A percentile compares a stretch with the other conserved stretches of the same genome.
These are phyloP conservation scores for Rhynchotus rufescens DNA, from an alignment of 2,797 vertebrate genomes.

Conservation along the genomic window DNA sequence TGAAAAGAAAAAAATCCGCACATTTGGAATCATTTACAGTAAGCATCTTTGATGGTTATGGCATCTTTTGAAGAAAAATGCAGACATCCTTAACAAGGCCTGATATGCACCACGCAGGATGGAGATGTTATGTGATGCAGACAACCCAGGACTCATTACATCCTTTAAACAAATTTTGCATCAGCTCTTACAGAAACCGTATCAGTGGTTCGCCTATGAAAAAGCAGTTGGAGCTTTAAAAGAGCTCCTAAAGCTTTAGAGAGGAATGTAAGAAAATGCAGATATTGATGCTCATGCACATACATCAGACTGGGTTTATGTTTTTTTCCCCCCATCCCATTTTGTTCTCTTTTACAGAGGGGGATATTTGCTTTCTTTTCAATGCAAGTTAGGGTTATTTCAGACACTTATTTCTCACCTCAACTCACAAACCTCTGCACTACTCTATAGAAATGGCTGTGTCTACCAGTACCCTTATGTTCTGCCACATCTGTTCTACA, in stretches of 20 bases:
- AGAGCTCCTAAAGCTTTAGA: neutral
- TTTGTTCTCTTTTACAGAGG: neutral
- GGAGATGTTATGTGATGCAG: neutral
- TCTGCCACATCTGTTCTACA: neutral
- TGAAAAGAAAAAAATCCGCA: conserved; percentile 9
- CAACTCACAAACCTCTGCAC: neutral
- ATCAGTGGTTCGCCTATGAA: neutral
- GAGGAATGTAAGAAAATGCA: neutral
- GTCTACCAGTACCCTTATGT: neutral
- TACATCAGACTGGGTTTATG: neutral
- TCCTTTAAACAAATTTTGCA: conserved; percentile 16
- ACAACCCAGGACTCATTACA: conserved; percentile 45
- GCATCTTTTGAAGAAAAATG: conserved; percentile 42
- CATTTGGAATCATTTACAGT: conserved; percentile 12
- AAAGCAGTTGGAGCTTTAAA: neutral
- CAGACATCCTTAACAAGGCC: neutral
- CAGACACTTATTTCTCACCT: neutral
- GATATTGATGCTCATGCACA: neutral
- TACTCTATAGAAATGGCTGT: neutral
- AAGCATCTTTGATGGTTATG: conserved; percentile 37
- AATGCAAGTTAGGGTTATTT: neutral
- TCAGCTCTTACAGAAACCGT: conserved; percentile 5
- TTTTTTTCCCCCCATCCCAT: too few relatives aligned
- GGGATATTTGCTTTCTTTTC: neutral
- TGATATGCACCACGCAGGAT: neutral